A percentile compares a stretch with the other conserved stretches of the same genome.
Evolutionary conservation across 1,140 invertebrate genomes (phyloP).

Genomic region (Zaprionus tsacasi): DNA sequence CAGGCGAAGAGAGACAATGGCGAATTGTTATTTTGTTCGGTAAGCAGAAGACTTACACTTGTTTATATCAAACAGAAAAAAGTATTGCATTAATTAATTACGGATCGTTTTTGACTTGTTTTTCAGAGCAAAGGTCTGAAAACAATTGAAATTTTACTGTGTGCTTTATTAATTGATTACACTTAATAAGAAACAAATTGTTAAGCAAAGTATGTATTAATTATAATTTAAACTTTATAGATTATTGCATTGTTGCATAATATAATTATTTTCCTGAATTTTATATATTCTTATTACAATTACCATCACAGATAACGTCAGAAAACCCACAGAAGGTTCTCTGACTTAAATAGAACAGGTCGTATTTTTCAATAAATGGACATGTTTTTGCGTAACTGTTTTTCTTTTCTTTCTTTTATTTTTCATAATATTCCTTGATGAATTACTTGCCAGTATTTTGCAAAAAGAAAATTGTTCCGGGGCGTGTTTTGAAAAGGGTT

Average conservation of each 20-base stretch:
- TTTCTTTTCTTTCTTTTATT: constrained; percentile 13
- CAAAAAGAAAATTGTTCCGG: constrained; percentile 44
- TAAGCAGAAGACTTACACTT: constrained; percentile 22
- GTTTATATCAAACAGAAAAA: constrained; percentile 31
- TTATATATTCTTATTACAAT: too few relatives aligned
- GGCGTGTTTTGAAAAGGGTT: constrained; percentile 57
- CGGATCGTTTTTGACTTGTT: constrained; percentile 61
- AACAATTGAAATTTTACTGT: neutral
- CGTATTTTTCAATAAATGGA: constrained; percentile 13
- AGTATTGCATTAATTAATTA: constrained; percentile 53
- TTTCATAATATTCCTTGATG: constrained; percentile 60
- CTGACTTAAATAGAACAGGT: constrained; percentile 2
- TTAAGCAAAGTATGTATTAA: too few relatives aligned
- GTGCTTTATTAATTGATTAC: too few relatives aligned
- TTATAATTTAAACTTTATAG: too few relatives aligned
- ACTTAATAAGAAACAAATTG: too few relatives aligned
- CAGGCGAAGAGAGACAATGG: neutral
- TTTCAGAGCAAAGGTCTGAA: neutral
- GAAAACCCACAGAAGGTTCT: constrained; percentile 27
- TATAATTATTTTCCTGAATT: neutral
- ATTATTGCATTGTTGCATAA: neutral
- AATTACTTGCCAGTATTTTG: constrained; percentile 61
- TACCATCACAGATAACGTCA: neutral
- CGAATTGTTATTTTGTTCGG: constrained; percentile 9
- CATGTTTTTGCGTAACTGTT: constrained; percentile 35